Evolutionary conservation across 2,113 vertebrate genomes (phyloP).

Genomic region (Cryptotis parvus): DNA sequence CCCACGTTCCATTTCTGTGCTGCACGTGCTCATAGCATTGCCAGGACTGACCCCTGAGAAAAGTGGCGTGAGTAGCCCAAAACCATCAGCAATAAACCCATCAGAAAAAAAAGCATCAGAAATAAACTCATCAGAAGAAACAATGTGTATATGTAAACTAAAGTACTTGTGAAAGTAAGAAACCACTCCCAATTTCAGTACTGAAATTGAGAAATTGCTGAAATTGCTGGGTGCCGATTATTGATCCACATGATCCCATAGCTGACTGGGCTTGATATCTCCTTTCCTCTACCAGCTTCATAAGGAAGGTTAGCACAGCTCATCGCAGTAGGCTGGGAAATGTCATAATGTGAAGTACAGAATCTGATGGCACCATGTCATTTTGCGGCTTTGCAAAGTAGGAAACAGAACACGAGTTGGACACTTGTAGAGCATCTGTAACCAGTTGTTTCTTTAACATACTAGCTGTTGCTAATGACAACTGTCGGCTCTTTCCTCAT

Average conservation of each 20-base stretch:
- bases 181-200: not conserved
- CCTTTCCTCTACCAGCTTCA: not conserved
- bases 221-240: not conserved
- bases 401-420: not conserved
- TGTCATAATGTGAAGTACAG: not conserved
- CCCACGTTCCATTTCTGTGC: no score
- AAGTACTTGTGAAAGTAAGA: not conserved
- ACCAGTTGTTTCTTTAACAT: not conserved
- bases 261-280: not conserved
- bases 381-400: not conserved
- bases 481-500: not conserved
- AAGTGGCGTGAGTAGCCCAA: no score
- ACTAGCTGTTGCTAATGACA: not conserved
- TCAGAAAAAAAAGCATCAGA: no score
- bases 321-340: not conserved
- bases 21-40: no score
- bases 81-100: no score
- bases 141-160: no score
- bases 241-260: not conserved
- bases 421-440: not conserved
- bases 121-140: rapidly evolving
- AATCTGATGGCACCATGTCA: not conserved
- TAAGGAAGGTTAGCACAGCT: not conserved
- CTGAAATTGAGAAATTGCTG: no score
- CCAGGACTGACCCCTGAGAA: no score